Base-by-base conservation (phyloP, 1,140 invertebrate genomes). In the Drosophila kepulauana region DNA sequence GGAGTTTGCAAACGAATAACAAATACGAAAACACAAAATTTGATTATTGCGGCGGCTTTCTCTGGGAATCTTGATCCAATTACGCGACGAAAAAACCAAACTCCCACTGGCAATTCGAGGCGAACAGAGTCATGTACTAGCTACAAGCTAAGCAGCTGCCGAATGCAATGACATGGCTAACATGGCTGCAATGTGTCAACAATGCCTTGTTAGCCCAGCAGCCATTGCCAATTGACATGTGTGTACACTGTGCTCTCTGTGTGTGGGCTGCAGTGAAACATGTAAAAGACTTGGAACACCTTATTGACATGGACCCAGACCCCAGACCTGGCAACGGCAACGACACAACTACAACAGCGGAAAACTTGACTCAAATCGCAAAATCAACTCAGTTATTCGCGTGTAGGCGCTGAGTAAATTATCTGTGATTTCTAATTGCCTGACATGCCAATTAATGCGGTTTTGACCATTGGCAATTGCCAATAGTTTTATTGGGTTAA, bases 161-260 rank as follows among this genome's bases (percentile, higher is more conserved):
- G 68, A 58, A 49, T 73, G 82, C 63, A 79, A 81, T 81, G 70
- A 68, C 82, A 88, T 74, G 71, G 79, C 70, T 86, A 66, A 77
- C 84, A 88, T 88, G 84, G 82, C 82, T 79, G 81, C 84, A 88
- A 89, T 89, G 85, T 88, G 84, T 88, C 84, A 89, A 89, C 84
- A 88, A 88, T 89, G 71, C 70, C 85, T 88, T 85, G 85, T 85
- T 82, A 84, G 84, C 84, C 68, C 68, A 76, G 57, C 69, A 72
- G 66, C 66, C 30, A 62, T 69, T 62, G 72, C 59, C 59, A 72
- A 77, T 80, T 71, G 78, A 73, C 70, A 52, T 56, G 41, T 38
- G 68, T 65, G 28, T 78, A 48, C 58, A 38, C 54, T 59, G 68
- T 45, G 13, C 46, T 0, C 54, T n/a, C 43, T 68, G 51, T 79